Evolutionary conservation across 2,797 vertebrate genomes (phyloP), one percentile per base, ranked within the genome.

Genomic region (Myotis pilosus): DNA sequence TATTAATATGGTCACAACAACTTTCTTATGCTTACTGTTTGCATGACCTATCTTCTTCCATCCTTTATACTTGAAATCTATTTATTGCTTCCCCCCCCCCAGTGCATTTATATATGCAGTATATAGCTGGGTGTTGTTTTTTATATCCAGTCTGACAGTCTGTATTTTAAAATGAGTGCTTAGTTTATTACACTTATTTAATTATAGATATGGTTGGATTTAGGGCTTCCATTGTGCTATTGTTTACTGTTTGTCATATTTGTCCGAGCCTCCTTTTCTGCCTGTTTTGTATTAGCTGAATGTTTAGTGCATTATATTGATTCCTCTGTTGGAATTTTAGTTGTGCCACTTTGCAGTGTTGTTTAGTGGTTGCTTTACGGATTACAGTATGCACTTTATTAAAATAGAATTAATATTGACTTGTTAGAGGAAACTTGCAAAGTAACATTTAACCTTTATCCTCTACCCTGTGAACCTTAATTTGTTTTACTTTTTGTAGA

Each of bases 251-350:
- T 78, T 33, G 4, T 92, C 17, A 79, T 51, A 72, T 22, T 81
- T 82, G 36, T 83, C 25, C 11, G 19, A 82, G 25, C 12, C 57
- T 74, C 30, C n/a, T 74, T 68, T 83, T 41, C 33, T 92, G 47
- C 28, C 74, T 81, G 51, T 89, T 95, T 89, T 68, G 38, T 86
- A 25, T 84, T 89, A 74, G n/a, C 81, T 89, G 38, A 85, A 33
- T 95, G 38, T 81, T 89, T 36, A 47, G 19, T 51, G 15, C 89
- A 81, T 78, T 89, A 30, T 82, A 78, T 44, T 95, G 64, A 87
- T 78, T 79, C 25, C 13, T 86, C 8, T 92, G 23, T n/a, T 94
- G 86, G 78, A 82, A 94, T 94, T 87, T 92, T 94, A 93, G 55
- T 30, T 85, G 66, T 82, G 51, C 30, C 7, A 62, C 9, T 92